Evolutionary conservation across 2,888 invertebrate genomes (phyloP), one percentile per base, ranked within the genome.

Genomic region (Watsonalla cultraria): DNA sequence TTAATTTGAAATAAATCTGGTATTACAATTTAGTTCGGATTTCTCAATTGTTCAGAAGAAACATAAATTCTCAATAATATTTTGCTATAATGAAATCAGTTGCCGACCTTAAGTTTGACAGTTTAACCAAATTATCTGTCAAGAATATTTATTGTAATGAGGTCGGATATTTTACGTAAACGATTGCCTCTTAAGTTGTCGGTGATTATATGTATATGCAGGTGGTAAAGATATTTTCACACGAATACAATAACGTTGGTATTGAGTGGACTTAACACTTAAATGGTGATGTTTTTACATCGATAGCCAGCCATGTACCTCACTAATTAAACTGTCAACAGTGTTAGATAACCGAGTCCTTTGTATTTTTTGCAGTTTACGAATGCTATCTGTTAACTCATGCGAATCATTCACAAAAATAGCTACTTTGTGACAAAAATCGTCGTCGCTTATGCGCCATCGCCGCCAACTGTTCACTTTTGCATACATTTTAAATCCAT

Each of bases 281-380:
- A 59, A 45, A 39, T 53, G 47, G 59, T 59, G 56, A 58, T 58
- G 65, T 56, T 61, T 59, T 61, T 58, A 45, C 46, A 55, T 49
- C 11, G 53, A 47, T 37, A 53, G 45, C 42, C 47, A 52, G 35
- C 54, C 49, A 60, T 54, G 58, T 60, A 54, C 60, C 51, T 60
- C 53, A 59, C 51, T 66, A 75, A 76, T 76, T 53, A 66, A 67
- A 64, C 61, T 76, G 74, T 78, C 78, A 74, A 70, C 60, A 68
- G 60, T 67, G 75, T 81, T 74, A 75, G 53, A 53, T 58, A 57
- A 75, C 67, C 66, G 68, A 68, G 61, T 61, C 61, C 42, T 61
- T 62, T 64, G 62, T 57, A 58, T 60, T 57, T 65, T 69, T 71
- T 65, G 52, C 24, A 56, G 58, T 54, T 63, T 65, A 66, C 56